Evolutionary conservation across 2,113 vertebrate species (phyloP).

Genomic region (Ptyas mucosa): DNA sequence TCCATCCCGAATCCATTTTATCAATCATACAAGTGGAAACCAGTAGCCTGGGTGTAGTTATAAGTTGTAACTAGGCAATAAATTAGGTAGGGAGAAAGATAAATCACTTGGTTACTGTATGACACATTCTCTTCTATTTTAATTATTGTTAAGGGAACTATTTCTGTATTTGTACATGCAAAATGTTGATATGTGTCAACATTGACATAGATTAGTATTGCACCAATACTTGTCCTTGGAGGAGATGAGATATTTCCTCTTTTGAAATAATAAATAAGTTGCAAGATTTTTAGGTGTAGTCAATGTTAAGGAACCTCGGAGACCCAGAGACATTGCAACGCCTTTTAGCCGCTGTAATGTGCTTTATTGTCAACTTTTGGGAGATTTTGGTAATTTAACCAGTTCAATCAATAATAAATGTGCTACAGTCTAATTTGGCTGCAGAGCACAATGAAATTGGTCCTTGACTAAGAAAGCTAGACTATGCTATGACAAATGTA

Average conservation of each 20-base stretch:
- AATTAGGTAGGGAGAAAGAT: background rate
- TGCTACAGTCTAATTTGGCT: background rate
- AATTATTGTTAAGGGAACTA: background rate
- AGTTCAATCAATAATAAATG: background rate
- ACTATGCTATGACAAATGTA: background rate
- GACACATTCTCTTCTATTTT: background rate
- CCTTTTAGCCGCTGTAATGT: background rate
- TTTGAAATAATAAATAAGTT: background rate
- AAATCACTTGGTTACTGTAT: background rate
- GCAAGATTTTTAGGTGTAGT: background rate
- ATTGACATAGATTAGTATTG: background rate
- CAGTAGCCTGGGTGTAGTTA: background rate
- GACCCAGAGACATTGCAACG: no score
- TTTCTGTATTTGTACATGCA: background rate
- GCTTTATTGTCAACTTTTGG: background rate
- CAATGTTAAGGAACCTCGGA: no score
- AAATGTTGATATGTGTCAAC: background rate
- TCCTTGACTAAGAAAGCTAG: background rate
- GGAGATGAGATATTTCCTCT: background rate
- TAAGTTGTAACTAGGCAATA: background rate
- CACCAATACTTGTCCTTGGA: background rate
- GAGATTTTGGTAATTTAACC: background rate
- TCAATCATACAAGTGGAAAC: background rate
- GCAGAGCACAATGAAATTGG: background rate
- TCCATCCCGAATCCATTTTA: background rate